A percentile compares a stretch with the other conserved stretches of the same genome.
These are phyloP conservation scores for Lynx canadensis DNA, from an alignment of 2,113 vertebrate species.

Conservation along the genomic window DNA sequence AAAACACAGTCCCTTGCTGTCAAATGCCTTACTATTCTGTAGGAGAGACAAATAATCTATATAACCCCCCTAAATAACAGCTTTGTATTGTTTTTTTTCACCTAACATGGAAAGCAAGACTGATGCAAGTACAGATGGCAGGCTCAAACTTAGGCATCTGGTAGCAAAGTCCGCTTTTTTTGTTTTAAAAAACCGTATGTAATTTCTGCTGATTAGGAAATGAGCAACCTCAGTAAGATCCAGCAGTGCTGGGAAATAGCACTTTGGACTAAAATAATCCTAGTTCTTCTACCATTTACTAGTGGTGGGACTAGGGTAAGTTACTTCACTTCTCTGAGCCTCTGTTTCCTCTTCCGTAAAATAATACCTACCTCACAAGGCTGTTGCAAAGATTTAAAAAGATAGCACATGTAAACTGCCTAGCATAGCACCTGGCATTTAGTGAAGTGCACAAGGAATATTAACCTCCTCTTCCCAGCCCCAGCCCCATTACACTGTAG, in stretches of 20 bases:
- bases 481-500: not conserved
- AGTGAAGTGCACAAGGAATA: not conserved
- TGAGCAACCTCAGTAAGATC: slow-evolving; percentile 29
- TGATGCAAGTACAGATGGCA: slow-evolving; percentile 18
- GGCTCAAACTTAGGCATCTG: not conserved
- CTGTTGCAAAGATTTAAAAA: slow-evolving; percentile 58
- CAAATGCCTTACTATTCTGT: slow-evolving; percentile 41
- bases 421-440: slow-evolving; percentile 43
- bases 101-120: slow-evolving; percentile 17
- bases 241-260: not conserved
- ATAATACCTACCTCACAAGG: slow-evolving; percentile 57
- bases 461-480: not conserved
- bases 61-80: not conserved
- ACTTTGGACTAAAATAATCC: slow-evolving; percentile 25
- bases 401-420: slow-evolving; percentile 36
- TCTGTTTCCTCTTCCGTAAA: slow-evolving; percentile 58
- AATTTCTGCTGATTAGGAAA: slow-evolving; percentile 39
- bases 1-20: slow-evolving; percentile 21
- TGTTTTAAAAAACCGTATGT: not conserved
- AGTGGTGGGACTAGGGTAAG: not conserved
- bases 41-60: slow-evolving; percentile 7
- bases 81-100: slow-evolving; percentile 37
- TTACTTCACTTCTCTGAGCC: slow-evolving; percentile 45
- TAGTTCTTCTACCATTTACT: slow-evolving; percentile 40
- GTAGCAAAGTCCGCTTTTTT: not conserved